phyloP scores from a whole-genome alignment of 2,113 vertebrate genomes.

The Microcebus griseorufus region DNA sequence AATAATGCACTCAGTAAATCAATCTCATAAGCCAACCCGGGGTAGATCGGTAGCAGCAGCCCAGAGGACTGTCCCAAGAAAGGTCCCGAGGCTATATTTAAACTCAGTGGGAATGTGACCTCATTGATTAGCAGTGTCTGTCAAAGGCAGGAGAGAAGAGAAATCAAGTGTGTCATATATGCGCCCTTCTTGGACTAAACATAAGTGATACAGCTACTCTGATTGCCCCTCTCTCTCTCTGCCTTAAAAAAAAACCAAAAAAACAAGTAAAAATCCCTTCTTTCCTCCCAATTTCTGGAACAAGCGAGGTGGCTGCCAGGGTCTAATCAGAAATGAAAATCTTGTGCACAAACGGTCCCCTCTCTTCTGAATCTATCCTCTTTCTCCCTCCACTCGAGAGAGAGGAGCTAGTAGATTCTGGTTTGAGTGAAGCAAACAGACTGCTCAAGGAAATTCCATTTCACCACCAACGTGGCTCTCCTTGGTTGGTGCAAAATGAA shows the following conservation, averaged over 20 bases:
- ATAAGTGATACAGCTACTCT: not conserved
- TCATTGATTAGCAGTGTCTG: not conserved
- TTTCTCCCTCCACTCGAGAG: not conserved
- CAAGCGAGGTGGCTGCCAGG: not conserved
- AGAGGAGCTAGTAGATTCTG: not conserved
- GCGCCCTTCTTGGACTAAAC: not conserved
- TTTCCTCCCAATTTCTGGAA: not conserved
- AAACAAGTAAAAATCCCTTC: not conserved
- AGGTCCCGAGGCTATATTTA: not conserved
- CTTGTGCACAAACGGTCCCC: not conserved
- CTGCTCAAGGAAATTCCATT: not conserved
- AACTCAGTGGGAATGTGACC: not conserved
- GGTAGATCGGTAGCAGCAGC: not conserved
- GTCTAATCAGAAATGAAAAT: not conserved
- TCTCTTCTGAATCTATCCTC: not conserved
- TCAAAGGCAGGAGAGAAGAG: not conserved
- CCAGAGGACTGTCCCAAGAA: not conserved
- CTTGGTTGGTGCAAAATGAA: not conserved
- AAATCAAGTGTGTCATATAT: not conserved
- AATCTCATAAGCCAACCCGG: not conserved
- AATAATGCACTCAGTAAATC: constrained; percentile 16
- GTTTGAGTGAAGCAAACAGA: not conserved
- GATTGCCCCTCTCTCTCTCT: not conserved
- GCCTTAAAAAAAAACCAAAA: not conserved
- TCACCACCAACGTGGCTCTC: not conserved